Conservation (phyloP, 2,888 invertebrate species). For the Malthinus flaveolus region DNA sequence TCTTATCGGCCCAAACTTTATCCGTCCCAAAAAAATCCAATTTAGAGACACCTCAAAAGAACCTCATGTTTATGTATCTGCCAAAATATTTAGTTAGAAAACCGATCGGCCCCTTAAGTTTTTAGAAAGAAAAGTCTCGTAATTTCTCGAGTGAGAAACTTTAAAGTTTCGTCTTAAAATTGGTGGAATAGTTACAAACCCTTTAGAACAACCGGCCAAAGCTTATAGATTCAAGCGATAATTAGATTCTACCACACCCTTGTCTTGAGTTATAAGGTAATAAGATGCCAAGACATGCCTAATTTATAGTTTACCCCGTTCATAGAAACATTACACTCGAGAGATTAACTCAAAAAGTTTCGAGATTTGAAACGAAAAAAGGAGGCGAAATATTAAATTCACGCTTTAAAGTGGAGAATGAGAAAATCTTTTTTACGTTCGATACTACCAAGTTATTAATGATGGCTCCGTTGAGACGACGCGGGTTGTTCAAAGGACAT, state of each 20-base stretch:
- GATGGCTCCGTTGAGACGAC: too few relatives aligned
- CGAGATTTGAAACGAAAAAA: conserved; percentile 22
- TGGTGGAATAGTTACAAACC: conserved; percentile 35
- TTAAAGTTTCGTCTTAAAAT: too few relatives aligned
- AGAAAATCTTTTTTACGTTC: too few relatives aligned
- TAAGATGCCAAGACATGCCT: conserved; percentile 53
- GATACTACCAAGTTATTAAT: too few relatives aligned
- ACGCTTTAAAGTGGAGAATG: too few relatives aligned
- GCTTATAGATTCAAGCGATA: conserved; percentile 52
- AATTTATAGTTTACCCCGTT: conserved; percentile 53
- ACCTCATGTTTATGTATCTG: too few relatives aligned
- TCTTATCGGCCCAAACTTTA: background rate
- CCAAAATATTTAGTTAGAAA: background rate
- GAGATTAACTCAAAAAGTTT: conserved; percentile 32
- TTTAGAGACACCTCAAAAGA: too few relatives aligned
- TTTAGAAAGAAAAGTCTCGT: background rate
- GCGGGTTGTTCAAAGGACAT: conserved; percentile 26
- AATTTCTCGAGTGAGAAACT: too few relatives aligned
- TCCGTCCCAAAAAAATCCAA: too few relatives aligned
- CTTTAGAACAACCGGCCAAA: conserved; percentile 35
- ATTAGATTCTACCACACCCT: conserved; percentile 56
- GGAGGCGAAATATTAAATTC: background rate
- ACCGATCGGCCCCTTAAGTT: background rate
- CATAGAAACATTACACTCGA: conserved; percentile 34
- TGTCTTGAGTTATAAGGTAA: conserved; percentile 56